Conservation (phyloP, 92 coral and sea anemone genomes). For the Pocillopora meandrina region DNA sequence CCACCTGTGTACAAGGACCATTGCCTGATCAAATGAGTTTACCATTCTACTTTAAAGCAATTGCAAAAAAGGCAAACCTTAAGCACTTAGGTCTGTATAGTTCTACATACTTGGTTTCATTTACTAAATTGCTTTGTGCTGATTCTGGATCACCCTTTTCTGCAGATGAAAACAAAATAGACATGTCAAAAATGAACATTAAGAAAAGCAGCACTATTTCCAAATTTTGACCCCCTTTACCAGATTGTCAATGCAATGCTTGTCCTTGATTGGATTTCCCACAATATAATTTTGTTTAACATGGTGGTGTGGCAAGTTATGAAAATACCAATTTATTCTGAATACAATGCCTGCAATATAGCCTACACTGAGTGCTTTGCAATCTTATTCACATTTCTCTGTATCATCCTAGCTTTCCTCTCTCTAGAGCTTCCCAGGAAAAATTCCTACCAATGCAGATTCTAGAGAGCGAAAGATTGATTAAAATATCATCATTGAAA, state of each 20-base stretch:
- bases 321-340: no score
- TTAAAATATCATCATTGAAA: not conserved
- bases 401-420: no score
- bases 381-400: no score
- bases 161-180: conserved; percentile 1
- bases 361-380: no score
- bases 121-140: conserved; percentile 67
- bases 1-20: not conserved
- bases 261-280: no score
- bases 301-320: no score
- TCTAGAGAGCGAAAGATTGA: not conserved
- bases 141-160: conserved; percentile 37
- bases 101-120: conserved; percentile 85
- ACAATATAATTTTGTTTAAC: no score
- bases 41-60: not conserved
- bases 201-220: not conserved
- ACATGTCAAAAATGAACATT: not conserved
- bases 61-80: not conserved
- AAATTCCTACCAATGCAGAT: no score
- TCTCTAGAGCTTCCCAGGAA: no score
- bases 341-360: no score
- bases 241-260: no score
- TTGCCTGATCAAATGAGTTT: not conserved
- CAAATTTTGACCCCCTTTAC: not conserved
- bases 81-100: no score